Base-by-base conservation (phyloP, 1,140 invertebrate species). In the Drosophila suzukii region DNA sequence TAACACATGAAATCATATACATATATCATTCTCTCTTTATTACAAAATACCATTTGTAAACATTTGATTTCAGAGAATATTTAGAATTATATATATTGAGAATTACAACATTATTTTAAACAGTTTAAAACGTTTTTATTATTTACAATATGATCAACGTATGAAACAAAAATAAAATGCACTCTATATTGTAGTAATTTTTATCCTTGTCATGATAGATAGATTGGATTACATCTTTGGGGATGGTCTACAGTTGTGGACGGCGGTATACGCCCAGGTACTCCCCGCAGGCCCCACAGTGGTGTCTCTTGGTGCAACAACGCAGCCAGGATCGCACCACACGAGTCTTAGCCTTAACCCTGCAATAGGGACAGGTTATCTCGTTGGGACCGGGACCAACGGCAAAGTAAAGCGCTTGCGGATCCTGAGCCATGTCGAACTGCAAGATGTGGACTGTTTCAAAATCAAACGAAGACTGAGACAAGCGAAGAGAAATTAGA, bases 361-460 rank as follows among this genome's bases (percentile, higher is more conserved):
- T 59, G 56, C 91, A 92, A 38, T 88, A 82, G 10, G 91, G 91
- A 49, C 91, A 92, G 43, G 80, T 91, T 39, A 92, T 75, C 60
- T 91, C 89, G 39, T 91, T 90, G 2, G 81, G 63, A n/a, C 83
- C 71, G 24, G 91, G 91, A n/a, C 91, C 91, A 6, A 92, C 91
- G 66, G 91, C 91, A 74, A 92, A 92, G 59, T 92, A 92, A 13
- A 88, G 75, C 32, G 90, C 75, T 17, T 56, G 17, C 13, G 59
- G 58, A 63, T 85, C 81, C 54, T 79, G 58, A 36, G 66, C 53
- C 79, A 82, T 83, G 13, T 11, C 39, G 32, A 17, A 68, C 20
- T n/a, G 15, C n/a, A 12, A 59, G 55, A 38, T 82, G 68, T 83
- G 61, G 30, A 41, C 50, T 11, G 50, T 47, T 39, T 24, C 43